Percentiles rank a stretch among this genome's conserved stretches.
These are phyloP conservation scores for Zeuzera pyrina DNA, from an alignment of 2,888 invertebrate species.

Conservation along the genomic window DNA sequence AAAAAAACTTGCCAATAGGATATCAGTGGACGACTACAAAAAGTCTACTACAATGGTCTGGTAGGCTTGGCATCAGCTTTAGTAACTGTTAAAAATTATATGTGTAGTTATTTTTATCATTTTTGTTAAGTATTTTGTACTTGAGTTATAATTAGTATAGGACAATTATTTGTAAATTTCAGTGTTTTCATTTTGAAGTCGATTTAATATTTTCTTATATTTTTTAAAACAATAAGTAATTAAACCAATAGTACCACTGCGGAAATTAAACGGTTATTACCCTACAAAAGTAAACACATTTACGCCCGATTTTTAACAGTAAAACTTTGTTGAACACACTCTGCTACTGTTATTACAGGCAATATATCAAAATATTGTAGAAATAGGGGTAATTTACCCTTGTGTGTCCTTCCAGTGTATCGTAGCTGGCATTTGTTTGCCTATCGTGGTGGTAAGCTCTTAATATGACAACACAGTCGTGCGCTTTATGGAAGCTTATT, in stretches of 20 bases:
- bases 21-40: too few species aligned
- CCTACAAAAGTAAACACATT: slow-evolving; percentile 44
- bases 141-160: too few species aligned
- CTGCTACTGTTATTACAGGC: slow-evolving; percentile 54
- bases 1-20: too few species aligned
- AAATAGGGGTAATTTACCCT: slow-evolving; percentile 49
- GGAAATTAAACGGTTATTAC: slow-evolving; percentile 33
- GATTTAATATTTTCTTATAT: background rate
- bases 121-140: background rate
- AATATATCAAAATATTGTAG: slow-evolving; percentile 67
- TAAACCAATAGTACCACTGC: slow-evolving; percentile 17
- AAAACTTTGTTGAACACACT: too few species aligned
- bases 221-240: background rate
- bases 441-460: slow-evolving; percentile 17
- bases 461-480: too few species aligned
- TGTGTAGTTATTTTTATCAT: too few species aligned
- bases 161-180: too few species aligned
- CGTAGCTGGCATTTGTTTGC: slow-evolving; percentile 25
- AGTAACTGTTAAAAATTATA: too few species aligned
- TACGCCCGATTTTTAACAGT: slow-evolving; percentile 55
- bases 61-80: too few species aligned
- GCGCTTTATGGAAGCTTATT: too few species aligned
- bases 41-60: too few species aligned
- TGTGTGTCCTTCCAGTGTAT: slow-evolving; percentile 35
- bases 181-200: too few species aligned